phyloP scores from a whole-genome alignment of 2,113 vertebrate species.

The Ophthalmolycus amberensis region DNA sequence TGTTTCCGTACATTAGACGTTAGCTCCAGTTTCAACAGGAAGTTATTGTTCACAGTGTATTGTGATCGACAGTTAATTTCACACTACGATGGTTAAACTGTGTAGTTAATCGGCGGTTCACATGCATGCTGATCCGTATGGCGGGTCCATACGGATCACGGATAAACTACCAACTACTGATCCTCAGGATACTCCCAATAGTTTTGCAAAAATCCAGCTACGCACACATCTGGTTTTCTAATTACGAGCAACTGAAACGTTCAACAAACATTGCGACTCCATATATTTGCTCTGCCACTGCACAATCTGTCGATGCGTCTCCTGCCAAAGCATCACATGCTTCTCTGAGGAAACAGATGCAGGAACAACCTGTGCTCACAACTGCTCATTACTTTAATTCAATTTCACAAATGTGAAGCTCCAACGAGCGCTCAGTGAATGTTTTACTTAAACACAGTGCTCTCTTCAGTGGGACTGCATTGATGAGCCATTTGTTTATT shows the following conservation, averaged over 20 bases:
- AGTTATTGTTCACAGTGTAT: no score
- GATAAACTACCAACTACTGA: no score
- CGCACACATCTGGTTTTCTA: background rate
- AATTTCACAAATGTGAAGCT: background rate
- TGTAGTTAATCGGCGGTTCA: no score
- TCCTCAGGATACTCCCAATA: background rate
- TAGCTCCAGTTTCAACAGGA: no score
- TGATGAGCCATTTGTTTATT: conserved; percentile 54
- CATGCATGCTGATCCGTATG: no score
- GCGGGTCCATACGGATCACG: no score
- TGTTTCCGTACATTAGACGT: no score
- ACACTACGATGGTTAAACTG: no score
- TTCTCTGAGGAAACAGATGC: conserved; percentile 5
- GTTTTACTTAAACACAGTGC: no score
- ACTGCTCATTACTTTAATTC: background rate
- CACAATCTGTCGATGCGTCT: background rate
- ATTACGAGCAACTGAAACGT: background rate
- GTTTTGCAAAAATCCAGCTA: conserved; percentile 3
- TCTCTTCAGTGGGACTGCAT: conserved; percentile 20
- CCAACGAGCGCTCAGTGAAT: background rate
- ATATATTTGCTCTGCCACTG: background rate
- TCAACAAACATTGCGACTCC: background rate
- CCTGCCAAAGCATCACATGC: background rate
- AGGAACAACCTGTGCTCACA: background rate
- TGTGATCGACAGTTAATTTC: no score